Percentiles rank a stretch among this genome's conserved stretches.
phyloP scores from a whole-genome alignment of 2,797 vertebrate species.

The Lateolabrax maculatus region DNA sequence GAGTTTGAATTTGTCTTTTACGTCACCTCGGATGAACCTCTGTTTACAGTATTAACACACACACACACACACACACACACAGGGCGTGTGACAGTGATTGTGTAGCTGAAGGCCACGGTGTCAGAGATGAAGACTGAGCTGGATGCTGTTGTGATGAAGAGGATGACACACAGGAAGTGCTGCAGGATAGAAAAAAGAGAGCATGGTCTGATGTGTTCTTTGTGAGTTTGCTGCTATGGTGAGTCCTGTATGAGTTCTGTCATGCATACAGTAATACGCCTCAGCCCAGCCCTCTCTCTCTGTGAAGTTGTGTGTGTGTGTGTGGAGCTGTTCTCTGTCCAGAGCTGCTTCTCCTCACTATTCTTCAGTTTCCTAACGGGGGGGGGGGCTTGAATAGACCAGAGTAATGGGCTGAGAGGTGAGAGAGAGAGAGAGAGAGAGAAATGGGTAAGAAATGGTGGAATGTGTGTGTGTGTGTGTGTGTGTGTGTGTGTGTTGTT shows the following conservation, averaged over 20 bases:
- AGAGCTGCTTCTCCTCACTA: conserved; percentile 50
- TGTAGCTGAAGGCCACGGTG: background rate
- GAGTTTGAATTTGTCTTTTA: background rate
- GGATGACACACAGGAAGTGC: conserved; percentile 47
- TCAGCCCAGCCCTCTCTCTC: conserved; percentile 9
- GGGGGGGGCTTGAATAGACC: conserved; percentile 56
- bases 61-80: background rate
- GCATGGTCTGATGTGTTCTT: conserved; percentile 59
- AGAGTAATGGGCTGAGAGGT: conserved; percentile 59
- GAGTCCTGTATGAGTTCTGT: conserved; percentile 64
- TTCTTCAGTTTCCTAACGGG: conserved; percentile 50
- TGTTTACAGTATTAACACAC: background rate
- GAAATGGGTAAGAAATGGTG: background rate
- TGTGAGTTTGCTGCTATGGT: conserved; percentile 57
- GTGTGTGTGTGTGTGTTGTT: conserved; percentile 13
- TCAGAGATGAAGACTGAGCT: conserved; percentile 30
- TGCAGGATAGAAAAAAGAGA: conserved; percentile 38
- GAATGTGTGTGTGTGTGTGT: conserved; percentile 3
- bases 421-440: background rate
- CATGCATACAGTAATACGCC: conserved; percentile 72
- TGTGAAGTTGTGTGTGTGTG: background rate
- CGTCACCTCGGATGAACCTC: background rate
- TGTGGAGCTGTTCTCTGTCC: conserved; percentile 28
- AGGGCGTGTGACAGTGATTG: background rate
- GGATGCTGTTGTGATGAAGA: conserved; percentile 36